phyloP scores from a whole-genome alignment of 2,888 invertebrate genomes.

The Tryphoninae sp. region DNA sequence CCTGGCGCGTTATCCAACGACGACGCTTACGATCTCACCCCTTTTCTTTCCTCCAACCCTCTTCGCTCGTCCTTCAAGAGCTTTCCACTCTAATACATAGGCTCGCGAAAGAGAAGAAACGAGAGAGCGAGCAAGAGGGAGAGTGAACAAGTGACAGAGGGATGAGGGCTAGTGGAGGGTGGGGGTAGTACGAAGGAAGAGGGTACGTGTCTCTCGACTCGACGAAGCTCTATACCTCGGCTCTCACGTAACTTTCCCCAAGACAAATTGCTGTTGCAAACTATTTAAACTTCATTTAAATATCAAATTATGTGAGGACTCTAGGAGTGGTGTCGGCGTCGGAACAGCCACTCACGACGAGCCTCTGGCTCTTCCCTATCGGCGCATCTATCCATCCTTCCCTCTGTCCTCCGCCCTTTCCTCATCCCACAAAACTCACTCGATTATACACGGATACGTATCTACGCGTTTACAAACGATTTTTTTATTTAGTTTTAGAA shows the following conservation, averaged over 20 bases:
- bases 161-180: conserved; percentile 11
- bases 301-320: conserved; percentile 74
- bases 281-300: conserved; percentile 79
- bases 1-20: conserved; percentile 51
- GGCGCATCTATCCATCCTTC: conserved; percentile 46
- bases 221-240: conserved; percentile 55
- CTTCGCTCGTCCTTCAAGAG: conserved; percentile 43
- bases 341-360: conserved; percentile 56
- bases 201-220: conserved; percentile 61
- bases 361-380: conserved; percentile 49
- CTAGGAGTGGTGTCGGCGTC: conserved; percentile 65
- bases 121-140: conserved; percentile 13
- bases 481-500: not conserved
- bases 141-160: conserved; percentile 13
- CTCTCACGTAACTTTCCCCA: conserved; percentile 68
- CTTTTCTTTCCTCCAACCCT: conserved; percentile 16
- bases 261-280: conserved; percentile 78
- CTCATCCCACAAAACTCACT: not conserved
- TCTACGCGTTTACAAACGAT: not conserved
- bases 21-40: conserved; percentile 45
- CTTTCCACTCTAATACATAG: conserved; percentile 56
- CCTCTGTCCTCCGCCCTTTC: not conserved
- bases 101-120: conserved; percentile 19
- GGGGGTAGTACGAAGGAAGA: conserved; percentile 24
- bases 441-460: not conserved